These are phyloP conservation scores for Passerina amoena DNA, from an alignment of 2,113 vertebrate genomes.

Conservation along the genomic window DNA sequence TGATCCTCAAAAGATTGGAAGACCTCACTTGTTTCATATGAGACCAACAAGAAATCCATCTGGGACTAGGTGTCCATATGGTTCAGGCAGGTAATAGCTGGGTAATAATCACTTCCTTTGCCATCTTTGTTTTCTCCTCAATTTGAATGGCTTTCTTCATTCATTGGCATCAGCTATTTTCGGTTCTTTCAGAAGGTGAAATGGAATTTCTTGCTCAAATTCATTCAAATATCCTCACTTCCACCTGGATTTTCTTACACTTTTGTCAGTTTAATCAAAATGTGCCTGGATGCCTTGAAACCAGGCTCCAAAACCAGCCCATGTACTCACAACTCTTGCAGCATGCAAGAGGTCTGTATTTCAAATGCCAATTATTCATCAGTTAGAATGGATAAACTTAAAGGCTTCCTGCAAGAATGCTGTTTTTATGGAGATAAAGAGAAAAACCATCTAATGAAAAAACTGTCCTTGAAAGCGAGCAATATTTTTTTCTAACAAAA, in stretches of 20 bases:
- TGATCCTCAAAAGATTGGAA: neutral
- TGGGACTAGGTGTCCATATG: neutral
- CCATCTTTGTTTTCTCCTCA: neutral
- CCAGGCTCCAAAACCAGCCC: neutral
- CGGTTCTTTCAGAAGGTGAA: neutral
- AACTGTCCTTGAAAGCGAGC: neutral
- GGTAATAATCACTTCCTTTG: neutral
- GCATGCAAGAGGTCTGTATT: neutral
- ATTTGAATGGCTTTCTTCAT: neutral
- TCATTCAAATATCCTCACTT: neutral
- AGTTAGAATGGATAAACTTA: neutral
- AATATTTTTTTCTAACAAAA: neutral
- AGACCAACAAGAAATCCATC: neutral
- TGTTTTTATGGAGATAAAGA: neutral
- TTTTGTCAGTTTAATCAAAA: slow-evolving; percentile 29
- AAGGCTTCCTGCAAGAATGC: neutral
- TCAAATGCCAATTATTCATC: neutral
- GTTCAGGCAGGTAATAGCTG: neutral
- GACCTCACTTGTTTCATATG: neutral
- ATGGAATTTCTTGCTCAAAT: neutral
- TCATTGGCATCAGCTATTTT: neutral
- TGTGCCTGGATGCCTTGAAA: neutral
- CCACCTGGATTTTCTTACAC: neutral
- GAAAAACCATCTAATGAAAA: neutral
- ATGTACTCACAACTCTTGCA: neutral